These are phyloP conservation scores for Phycodurus eques DNA, from an alignment of 2,113 vertebrate species.

Conservation along the genomic window DNA sequence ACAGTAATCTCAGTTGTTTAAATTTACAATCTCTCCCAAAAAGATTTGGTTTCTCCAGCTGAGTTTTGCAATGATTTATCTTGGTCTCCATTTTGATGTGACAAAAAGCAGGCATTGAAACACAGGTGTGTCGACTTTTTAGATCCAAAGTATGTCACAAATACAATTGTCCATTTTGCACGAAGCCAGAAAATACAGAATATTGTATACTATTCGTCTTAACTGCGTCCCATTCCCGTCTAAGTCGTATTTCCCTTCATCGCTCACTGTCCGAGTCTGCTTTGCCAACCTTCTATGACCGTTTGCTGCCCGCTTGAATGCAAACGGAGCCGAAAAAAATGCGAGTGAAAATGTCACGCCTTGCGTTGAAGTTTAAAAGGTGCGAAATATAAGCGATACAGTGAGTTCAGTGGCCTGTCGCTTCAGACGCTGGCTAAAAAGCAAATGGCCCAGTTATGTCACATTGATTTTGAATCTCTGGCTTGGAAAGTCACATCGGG, in stretches of 20 bases:
- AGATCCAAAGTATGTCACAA: not conserved
- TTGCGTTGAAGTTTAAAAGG: not conserved
- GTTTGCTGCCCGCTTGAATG: not conserved
- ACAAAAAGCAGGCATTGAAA: not conserved
- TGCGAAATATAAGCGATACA: constrained; percentile 13
- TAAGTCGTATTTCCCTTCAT: not conserved
- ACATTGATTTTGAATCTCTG: constrained; percentile 21
- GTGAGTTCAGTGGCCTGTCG: constrained; percentile 39
- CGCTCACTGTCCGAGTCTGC: constrained; percentile 1
- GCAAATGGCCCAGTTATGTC: constrained; percentile 40
- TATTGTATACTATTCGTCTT: not conserved
- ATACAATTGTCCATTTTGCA: not conserved
- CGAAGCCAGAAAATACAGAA: not conserved
- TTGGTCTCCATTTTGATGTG: too few species aligned
- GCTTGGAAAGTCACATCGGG: constrained; percentile 47
- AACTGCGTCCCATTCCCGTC: not conserved
- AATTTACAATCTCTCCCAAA: too few species aligned
- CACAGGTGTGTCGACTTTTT: not conserved
- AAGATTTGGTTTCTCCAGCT: too few species aligned
- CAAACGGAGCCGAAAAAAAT: constrained; percentile 45
- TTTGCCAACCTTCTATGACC: too few species aligned
- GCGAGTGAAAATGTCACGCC: constrained; percentile 33
- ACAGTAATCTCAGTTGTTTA: not conserved
- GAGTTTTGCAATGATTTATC: too few species aligned
- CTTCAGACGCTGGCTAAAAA: constrained; percentile 11